Percentiles rank a stretch among this genome's conserved stretches.
These are phyloP conservation scores for Vanessa cardui DNA, from an alignment of 2,888 invertebrate genomes.

Conservation along the genomic window DNA sequence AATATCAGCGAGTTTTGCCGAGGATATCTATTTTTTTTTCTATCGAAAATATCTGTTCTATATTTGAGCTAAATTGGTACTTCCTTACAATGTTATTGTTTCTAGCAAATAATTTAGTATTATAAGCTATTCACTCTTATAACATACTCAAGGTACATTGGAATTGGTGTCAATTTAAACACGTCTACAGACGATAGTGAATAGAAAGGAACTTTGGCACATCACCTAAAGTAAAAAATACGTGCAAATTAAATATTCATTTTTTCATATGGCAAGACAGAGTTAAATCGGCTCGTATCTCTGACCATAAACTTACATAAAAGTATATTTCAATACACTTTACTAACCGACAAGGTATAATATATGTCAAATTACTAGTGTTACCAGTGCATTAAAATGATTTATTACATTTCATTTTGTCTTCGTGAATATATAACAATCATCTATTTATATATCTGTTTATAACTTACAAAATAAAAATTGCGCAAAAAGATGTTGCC, in stretches of 20 bases:
- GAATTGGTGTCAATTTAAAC: constrained; percentile 17
- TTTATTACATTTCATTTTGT: neutral
- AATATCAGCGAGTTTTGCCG: constrained; percentile 39
- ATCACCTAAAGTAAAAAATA: constrained; percentile 38
- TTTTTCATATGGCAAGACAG: neutral
- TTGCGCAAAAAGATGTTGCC: constrained; percentile 38
- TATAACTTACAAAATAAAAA: constrained; percentile 8
- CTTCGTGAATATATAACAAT: neutral
- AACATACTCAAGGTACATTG: constrained; percentile 2
- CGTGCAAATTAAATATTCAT: constrained; percentile 29
- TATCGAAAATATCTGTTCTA: constrained; percentile 42
- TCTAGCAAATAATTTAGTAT: constrained; percentile 29
- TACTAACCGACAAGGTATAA: too few relatives aligned
- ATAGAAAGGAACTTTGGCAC: constrained; percentile 43
- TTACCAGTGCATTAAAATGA: neutral
- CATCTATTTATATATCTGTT: neutral
- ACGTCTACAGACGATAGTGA: neutral
- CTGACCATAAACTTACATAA: neutral
- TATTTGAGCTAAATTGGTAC: constrained; percentile 45
- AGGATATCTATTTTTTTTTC: constrained; percentile 34
- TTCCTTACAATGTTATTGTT: constrained; percentile 36
- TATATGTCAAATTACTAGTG: neutral
- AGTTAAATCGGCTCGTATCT: neutral
- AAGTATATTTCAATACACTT: neutral
- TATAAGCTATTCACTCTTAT: constrained; percentile 24